Base-by-base conservation (phyloP, 2,113 vertebrate genomes). In the Excalfactoria chinensis region DNA sequence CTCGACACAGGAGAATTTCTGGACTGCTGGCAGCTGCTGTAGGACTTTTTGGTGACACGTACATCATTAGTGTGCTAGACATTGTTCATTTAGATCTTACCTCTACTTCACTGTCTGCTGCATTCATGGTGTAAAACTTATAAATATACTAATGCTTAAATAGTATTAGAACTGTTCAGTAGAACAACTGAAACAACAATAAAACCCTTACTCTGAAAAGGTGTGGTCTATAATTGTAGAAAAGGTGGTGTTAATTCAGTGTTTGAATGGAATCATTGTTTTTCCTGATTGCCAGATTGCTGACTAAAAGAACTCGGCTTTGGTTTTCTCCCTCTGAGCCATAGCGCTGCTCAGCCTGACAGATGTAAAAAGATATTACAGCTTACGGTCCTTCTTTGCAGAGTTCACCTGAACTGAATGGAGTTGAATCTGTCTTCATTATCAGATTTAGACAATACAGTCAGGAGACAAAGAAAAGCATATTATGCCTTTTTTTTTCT, bases 201-300 rank as follows among this genome's bases (percentile, higher is more conserved):
- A 75, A 53, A 72, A 73, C 86, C 78, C 12, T 69, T 73, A 73
- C 70, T 90, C 59, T 43, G 55, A 62, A 90, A 89, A 82, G 9
- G 51, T 40, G 76, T 6, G 23, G 51, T 20, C 30, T 6, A 8
- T 63, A 82, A 51, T 72, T 73, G 67, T 25, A 88, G 64, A 74
- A 94, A 87, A 83, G 28, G 13, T 34, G 51, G 40, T 60, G 41
- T 87, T 84, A 35, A 26, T 90, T 89, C 70, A 76, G 0, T 28
- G 58, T 28, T 70, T 82, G 15, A 84, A 76, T 34, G 55, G 74
- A 87, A 76, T 86, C 63, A 70, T 43, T 86, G 67, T 44, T 90
- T 89, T 86, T n/a, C 34, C 34, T 67, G 79, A 19, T 41, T 89
- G 90, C 49, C 86, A 92, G 70, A 41, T 59, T 87, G 63, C 80